phyloP scores from a whole-genome alignment of 2,888 invertebrate species.

The Myopa testacea region DNA sequence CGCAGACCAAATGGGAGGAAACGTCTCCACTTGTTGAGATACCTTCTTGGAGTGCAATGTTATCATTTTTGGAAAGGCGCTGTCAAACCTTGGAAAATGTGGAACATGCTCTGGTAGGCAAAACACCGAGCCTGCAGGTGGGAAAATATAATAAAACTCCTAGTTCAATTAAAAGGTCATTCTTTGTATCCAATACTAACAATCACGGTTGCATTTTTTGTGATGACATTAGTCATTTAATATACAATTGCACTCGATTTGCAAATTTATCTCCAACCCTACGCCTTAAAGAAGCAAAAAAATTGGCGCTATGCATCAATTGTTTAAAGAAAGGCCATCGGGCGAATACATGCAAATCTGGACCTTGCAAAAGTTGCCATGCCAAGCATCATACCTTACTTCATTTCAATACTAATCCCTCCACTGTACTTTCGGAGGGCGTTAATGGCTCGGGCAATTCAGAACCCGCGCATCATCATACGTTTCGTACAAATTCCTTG shows the following conservation, averaged over 20 bases:
- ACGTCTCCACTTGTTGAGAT: conserved; percentile 18
- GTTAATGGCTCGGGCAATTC: background rate
- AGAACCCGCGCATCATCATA: background rate
- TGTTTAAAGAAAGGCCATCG: too few relatives aligned
- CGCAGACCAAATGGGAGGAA: conserved; percentile 28
- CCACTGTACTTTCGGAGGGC: too few relatives aligned
- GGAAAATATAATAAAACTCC: background rate
- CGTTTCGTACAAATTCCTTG: background rate
- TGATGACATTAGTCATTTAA: too few relatives aligned
- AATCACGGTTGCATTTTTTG: too few relatives aligned
- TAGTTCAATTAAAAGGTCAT: background rate
- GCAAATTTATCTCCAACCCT: background rate
- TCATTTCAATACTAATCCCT: too few relatives aligned
- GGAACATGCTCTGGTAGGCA: conserved; percentile 20
- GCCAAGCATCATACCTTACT: too few relatives aligned
- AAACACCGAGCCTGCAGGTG: background rate
- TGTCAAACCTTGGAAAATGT: conserved; percentile 10
- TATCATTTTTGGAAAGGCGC: conserved; percentile 34
- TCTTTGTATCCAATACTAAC: too few relatives aligned
- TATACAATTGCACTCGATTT: too few relatives aligned
- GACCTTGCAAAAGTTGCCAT: too few relatives aligned
- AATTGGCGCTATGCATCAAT: too few relatives aligned
- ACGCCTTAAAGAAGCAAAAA: too few relatives aligned
- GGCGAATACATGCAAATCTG: background rate
- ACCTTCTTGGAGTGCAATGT: conserved; percentile 39